A percentile compares a stretch with the other conserved stretches of the same genome.
Evolutionary conservation across 2,888 invertebrate genomes (phyloP).

Genomic region (Troilus luridus): DNA sequence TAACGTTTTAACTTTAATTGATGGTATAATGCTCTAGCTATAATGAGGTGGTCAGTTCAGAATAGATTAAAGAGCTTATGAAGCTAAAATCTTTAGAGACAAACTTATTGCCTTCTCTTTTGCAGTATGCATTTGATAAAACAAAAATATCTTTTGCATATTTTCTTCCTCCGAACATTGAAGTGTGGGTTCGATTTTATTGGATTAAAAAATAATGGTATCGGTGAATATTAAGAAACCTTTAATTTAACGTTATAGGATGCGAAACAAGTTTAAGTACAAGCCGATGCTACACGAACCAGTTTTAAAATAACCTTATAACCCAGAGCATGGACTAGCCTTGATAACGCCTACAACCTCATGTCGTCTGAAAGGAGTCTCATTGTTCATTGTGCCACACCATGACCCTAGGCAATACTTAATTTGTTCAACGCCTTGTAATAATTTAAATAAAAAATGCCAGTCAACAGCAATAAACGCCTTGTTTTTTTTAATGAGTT

Average conservation of each 20-base stretch:
- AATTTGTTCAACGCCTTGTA: background rate
- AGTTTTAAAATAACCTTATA: background rate
- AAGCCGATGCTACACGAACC: background rate
- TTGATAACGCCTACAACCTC: background rate
- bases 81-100: no score
- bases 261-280: background rate
- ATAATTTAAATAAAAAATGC: background rate
- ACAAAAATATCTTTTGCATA: no score
- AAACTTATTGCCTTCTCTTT: no score
- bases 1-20: no score
- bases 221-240: no score
- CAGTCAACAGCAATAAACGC: background rate
- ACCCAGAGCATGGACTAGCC: background rate
- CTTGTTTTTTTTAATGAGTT: background rate
- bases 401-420: background rate
- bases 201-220: no score
- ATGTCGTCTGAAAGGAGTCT: background rate
- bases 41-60: no score
- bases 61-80: no score
- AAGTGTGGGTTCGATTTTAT: no score
- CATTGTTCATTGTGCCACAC: background rate
- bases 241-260: background rate
- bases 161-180: no score
- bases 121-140: no score
- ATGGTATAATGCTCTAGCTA: no score